Evolutionary conservation across 2,113 vertebrate genomes (phyloP), one percentile per base, ranked within the genome.

Genomic region (Zonotrichia leucophrys): DNA sequence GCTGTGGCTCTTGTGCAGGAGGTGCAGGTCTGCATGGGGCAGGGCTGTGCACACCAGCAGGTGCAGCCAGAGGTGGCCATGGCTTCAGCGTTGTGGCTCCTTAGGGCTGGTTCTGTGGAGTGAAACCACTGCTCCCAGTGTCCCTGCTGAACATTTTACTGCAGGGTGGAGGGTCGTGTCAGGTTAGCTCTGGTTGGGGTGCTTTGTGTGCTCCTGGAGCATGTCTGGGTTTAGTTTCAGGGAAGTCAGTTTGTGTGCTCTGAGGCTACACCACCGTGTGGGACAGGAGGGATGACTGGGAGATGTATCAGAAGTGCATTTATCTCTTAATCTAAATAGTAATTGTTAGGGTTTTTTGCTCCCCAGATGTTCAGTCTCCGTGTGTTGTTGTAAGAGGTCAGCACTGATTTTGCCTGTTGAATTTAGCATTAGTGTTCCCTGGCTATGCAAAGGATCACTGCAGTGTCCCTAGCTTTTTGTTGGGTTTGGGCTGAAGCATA

Each of bases 21-120:
- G 25, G 50, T n/a, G 23, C 30, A 25, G n/a, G 25, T 67, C 42
- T 47, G 9, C 33, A 7, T 0, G 0, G 35, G 46, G 15, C 3
- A 5, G 15, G 15, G 37, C 50, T 92, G 19, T 44, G 59, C 28
- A 15, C 27, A 49, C 10, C 19, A 2, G 21, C 5, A 15, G 25
- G 11, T 3, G 5, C 22, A 83, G 49, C 39, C 12, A 8, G 28
- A 52, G 15, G 41, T 41, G 41, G 15, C 41, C 2, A 0, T 69
- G 50, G 66, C 63, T 7, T 41, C 6, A 41, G 19, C 8, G 28
- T 7, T 18, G 37, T 2, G 12, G 25, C 18, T 89, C 10, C 0
- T 21, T 66, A 37, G n/a, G 17, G 15, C 53, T 64, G 68, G 13
- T 55, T 73, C 30, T 27, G 14, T 53, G 63, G 39, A 33, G 21